Percentiles rank a stretch among this genome's conserved stretches.
These are phyloP conservation scores for Cyprinodon brontotheroides DNA, from an alignment of 2,113 vertebrate genomes.

Conservation along the genomic window DNA sequence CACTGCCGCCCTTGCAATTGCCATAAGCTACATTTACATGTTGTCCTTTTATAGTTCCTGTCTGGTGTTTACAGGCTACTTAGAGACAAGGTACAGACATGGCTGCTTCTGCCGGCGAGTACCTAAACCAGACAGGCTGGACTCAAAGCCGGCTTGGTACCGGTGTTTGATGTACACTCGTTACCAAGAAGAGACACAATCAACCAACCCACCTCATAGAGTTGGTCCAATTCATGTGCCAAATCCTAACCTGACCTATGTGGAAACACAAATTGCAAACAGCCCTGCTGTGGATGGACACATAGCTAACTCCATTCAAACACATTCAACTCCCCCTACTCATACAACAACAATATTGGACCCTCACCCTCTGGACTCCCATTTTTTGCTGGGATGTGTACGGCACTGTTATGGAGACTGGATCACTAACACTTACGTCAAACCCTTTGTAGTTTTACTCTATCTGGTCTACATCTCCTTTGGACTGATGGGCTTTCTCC, in stretches of 20 bases:
- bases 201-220: constrained; percentile 32
- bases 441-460: constrained; percentile 98
- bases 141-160: constrained; percentile 96
- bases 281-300: constrained; percentile 17
- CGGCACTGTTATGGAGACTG: constrained; percentile 98
- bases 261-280: constrained; percentile 26
- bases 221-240: constrained; percentile 7
- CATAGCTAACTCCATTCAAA: constrained; percentile 42
- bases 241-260: constrained; percentile 30
- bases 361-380: constrained; percentile 90
- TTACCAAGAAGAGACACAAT: constrained; percentile 87
- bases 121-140: constrained; percentile 92
- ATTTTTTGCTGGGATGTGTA: constrained; percentile 96
- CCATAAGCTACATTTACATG: constrained; percentile 98
- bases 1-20: constrained; percentile 91
- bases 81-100: constrained; percentile 98
- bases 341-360: constrained; percentile 73
- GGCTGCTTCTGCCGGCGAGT: constrained; percentile 97
- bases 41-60: constrained; percentile 98
- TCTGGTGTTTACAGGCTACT: constrained; percentile 96
- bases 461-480: constrained; percentile 99
- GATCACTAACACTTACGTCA: constrained; percentile 99
- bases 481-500: constrained; percentile 98
- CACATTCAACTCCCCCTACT: not conserved
- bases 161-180: constrained; percentile 94